Base-by-base conservation (phyloP, 2,113 vertebrate genomes). In the Micronycteris hirsuta region DNA sequence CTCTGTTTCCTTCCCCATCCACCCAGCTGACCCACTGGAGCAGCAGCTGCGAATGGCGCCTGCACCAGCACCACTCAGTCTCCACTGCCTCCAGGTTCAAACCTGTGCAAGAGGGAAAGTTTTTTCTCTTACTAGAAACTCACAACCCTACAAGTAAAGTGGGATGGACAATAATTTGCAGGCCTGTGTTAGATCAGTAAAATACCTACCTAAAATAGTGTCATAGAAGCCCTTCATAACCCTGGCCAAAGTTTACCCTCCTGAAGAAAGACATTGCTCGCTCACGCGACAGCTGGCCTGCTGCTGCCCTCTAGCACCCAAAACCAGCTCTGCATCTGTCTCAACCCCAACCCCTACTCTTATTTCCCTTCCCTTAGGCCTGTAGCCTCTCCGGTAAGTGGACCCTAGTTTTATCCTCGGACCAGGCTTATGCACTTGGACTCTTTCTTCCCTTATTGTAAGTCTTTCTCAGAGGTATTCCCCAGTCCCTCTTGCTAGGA, bases 41-140 rank as follows among this genome's bases (percentile, higher is more conserved):
- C 0, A 19, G 1, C 52, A 1, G 2, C 2, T 33, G 7, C 58
- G n/a, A 49, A 31, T 47, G 38, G n/a, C 68, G 4, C 20, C 68
- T 91, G 0, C 4, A 83, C 15, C 19, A 63, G 7, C 52, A n/a
- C 28, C 19, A 19, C 13, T 77, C 33, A 5, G 1, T 70, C 38
- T 70, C 56, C 84, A 17, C 41, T 58, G 7, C 17, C 38, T 61
- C 24, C 31, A 61, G 16, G 22, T 20, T 81, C 45, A 76, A 82
- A 52, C 7, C 47, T 41, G 36, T 17, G 26, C 13, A 52, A 43
- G 4, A 54, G 65, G 56, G 20, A 43, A 31, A 33, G 4, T 1
- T 13, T 20, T 41, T 52, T 49, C 45, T 67, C 12, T 31, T 45
- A 14, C 22, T 80, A 68, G 33, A 67, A 77, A 67, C 24, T 70